Evolutionary conservation across 2,888 invertebrate genomes (phyloP), one percentile per base, ranked within the genome.

Genomic region (Barypeithes pellucidus): DNA sequence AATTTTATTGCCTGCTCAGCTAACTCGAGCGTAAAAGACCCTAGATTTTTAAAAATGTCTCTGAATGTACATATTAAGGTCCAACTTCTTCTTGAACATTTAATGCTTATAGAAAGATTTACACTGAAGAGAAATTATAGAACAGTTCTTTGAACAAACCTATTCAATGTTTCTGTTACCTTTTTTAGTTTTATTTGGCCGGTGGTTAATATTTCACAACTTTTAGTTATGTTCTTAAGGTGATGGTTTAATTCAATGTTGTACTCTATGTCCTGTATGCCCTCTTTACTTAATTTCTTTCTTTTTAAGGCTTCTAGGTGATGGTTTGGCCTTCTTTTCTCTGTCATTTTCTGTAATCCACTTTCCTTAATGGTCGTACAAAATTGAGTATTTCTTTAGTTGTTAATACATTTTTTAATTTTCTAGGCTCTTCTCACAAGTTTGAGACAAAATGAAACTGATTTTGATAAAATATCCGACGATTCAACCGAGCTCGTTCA

Each of bases 401-500:
- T 45, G 2, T 20, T 62, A 16, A 11, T n/a, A 14, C 4, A 24
- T 33, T 7, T 52, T 45, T 18, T 22, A n/a, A 47, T 47, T 76
- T 85, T 86, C 62, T 89, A 95, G 93, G 90, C 93, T 65, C 89
- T 96, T 79, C 89, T 94, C 78, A 90, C 92, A 81, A 94, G 90
- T 82, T 87, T 96, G 77, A 91, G 93, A 80, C 94, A 95, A 84
- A 94, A 95, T 76, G 96, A 96, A 86, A 90, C 91, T 16, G 95
- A 95, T 80, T 93, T 96, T 77, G 96, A 96, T 83, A 94, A 95
- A 86, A 88, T 96, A 84, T 92, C 92, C 73, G 95, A 96, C 79
- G 94, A 95, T 79, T 94, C 95, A 22, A 93, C 94, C 52, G 96
- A 96, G 81, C 87, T 96, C 14, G 92, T 94, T 73, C 95, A 95